Conservation (phyloP, 2,888 invertebrate genomes). For the Perizoma flavofasciatum region DNA sequence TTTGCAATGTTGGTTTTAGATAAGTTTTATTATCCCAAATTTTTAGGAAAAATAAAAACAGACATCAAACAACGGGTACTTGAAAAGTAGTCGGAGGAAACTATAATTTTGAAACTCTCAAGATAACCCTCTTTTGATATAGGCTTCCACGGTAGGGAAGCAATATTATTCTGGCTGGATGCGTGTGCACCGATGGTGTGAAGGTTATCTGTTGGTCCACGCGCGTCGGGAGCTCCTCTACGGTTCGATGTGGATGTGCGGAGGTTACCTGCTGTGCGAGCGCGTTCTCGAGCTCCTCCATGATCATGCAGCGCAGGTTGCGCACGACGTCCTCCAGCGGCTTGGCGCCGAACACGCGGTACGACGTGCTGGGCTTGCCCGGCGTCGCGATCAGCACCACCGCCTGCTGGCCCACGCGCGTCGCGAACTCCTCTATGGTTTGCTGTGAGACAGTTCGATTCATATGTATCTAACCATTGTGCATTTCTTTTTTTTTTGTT, state of each 20-base stretch:
- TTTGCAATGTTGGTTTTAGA: no score
- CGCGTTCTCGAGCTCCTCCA: slow-evolving; percentile 97
- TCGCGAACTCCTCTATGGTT: slow-evolving; percentile 98
- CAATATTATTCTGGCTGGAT: no score
- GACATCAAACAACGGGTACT: no score
- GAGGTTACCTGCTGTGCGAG: slow-evolving; percentile 90
- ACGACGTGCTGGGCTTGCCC: slow-evolving; percentile 97
- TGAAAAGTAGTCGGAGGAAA: no score
- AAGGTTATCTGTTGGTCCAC: slow-evolving; percentile 99
- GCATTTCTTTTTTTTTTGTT: no score
- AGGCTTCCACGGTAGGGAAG: no score
- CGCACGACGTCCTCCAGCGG: slow-evolving; percentile 98
- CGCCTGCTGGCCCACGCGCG: slow-evolving; percentile 98
- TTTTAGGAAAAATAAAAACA: no score
- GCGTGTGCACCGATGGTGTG: no score
- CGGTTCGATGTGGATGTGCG: slow-evolving; percentile 84
- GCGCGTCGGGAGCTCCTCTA: slow-evolving; percentile 98
- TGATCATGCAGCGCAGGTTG: slow-evolving; percentile 94
- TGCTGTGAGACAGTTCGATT: slow-evolving; percentile 81
- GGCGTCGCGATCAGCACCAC: slow-evolving; percentile 98
- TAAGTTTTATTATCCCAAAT: no score
- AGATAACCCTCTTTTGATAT: no score
- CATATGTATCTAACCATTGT: no score
- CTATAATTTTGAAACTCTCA: no score
- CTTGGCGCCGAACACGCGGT: slow-evolving; percentile 98